Percentiles rank a stretch among this genome's conserved stretches.
Evolutionary conservation across 2,113 vertebrate species (phyloP).

Genomic region (Garra rufa): DNA sequence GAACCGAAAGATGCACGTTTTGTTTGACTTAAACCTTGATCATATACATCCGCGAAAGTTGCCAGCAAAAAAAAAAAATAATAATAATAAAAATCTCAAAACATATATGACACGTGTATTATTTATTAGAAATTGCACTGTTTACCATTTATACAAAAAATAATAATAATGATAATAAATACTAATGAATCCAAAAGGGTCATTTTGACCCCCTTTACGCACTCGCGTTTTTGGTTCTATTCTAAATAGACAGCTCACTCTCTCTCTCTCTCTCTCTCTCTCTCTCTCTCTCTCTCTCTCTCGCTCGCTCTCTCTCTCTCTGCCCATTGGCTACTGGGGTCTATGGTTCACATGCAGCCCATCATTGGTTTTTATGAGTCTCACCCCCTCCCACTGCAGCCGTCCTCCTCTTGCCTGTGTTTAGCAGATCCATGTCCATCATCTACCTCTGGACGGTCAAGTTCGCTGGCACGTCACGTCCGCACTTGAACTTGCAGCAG

Average conservation of each 20-base stretch:
- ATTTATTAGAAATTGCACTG: too few species aligned
- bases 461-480: constrained; percentile 99
- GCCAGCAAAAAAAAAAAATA: too few species aligned
- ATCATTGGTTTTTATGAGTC: constrained; percentile 90
- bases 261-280: constrained; percentile 54
- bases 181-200: not conserved
- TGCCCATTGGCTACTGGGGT: constrained; percentile 82
- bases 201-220: not conserved
- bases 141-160: too few species aligned
- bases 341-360: constrained; percentile 87
- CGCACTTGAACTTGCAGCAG: constrained; percentile 99
- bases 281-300: constrained; percentile 51
- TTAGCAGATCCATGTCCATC: constrained; percentile 87
- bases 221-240: not conserved
- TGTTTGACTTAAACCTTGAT: not conserved
- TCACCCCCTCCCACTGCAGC: constrained; percentile 79
- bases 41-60: not conserved
- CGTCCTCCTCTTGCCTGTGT: constrained; percentile 90
- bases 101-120: too few species aligned
- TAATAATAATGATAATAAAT: too few species aligned
- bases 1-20: not conserved
- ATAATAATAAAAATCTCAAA: too few species aligned
- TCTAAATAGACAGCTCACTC: not conserved
- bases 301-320: constrained; percentile 54
- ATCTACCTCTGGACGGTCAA: constrained; percentile 99